Conservation (phyloP, 2,888 invertebrate species). For the Dyspetes luteomarginatus region DNA sequence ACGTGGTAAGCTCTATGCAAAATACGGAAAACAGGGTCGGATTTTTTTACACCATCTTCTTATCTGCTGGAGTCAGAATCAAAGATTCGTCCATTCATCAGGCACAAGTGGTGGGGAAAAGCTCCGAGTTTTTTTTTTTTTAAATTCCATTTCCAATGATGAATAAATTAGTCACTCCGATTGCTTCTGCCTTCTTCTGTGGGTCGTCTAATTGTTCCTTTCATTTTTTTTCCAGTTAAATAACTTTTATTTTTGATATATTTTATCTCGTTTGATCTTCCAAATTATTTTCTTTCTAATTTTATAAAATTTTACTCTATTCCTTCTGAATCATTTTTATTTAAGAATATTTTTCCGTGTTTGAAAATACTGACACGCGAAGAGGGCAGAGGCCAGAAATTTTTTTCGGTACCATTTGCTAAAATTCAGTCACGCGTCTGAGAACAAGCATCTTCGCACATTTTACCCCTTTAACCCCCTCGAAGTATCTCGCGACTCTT, state of each 20-base stretch:
- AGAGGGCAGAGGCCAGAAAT: neutral
- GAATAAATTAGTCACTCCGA: neutral
- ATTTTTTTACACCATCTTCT: neutral
- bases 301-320: neutral
- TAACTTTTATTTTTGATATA: neutral
- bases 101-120: neutral
- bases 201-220: neutral
- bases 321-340: too few species aligned
- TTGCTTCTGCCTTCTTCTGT: too few species aligned
- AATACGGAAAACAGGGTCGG: neutral
- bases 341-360: too few species aligned
- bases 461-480: slow-evolving; percentile 21
- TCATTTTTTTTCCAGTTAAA: neutral
- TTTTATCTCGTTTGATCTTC: too few species aligned
- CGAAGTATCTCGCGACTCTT: slow-evolving; percentile 4
- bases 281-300: neutral
- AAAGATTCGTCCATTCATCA: neutral
- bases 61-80: neutral
- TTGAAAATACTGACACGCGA: too few species aligned
- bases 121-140: neutral
- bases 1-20: slow-evolving; percentile 35
- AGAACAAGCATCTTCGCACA: slow-evolving; percentile 1
- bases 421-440: neutral
- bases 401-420: slow-evolving; percentile 21
- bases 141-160: neutral